These are phyloP conservation scores for Lepidocolaptes lacrymiger DNA, from an alignment of 2,797 vertebrate genomes.

Conservation along the genomic window DNA sequence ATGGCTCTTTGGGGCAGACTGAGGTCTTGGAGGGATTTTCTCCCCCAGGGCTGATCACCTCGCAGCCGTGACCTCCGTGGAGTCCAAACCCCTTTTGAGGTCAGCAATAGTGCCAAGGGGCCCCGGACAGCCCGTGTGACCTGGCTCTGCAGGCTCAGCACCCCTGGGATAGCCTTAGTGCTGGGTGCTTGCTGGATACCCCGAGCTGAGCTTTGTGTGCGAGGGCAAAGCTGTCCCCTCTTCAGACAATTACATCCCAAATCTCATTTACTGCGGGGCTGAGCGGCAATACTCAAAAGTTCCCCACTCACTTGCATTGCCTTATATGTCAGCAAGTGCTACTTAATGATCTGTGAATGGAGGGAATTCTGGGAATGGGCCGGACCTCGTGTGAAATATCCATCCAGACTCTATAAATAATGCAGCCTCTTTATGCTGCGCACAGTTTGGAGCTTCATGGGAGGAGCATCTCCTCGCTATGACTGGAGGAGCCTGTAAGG, in stretches of 20 bases:
- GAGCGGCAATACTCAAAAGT: constrained; percentile 42
- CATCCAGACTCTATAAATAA: constrained; percentile 70
- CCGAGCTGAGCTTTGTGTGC: neutral
- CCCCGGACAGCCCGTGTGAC: neutral
- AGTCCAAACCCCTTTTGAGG: neutral
- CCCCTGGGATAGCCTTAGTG: fast-evolving
- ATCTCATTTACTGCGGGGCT: neutral
- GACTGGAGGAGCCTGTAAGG: constrained; percentile 40
- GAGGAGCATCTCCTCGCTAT: constrained; percentile 51
- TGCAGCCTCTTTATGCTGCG: constrained; percentile 49
- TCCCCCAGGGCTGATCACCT: neutral
- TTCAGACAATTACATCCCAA: neutral
- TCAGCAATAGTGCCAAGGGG: neutral
- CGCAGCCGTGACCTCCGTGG: neutral
- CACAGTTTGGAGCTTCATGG: constrained; percentile 54
- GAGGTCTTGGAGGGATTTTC: neutral
- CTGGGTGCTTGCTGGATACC: neutral
- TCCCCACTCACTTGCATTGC: constrained; percentile 42
- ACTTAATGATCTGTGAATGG: constrained; percentile 68
- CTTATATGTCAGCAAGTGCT: constrained; percentile 57
- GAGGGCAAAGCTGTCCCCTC: neutral
- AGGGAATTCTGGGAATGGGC: constrained; percentile 68
- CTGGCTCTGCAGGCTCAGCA: neutral
- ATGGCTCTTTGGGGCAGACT: neutral
- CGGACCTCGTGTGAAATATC: constrained; percentile 32